These are phyloP conservation scores for Puntigrus tetrazona DNA, from an alignment of 2,113 vertebrate genomes.

Conservation along the genomic window DNA sequence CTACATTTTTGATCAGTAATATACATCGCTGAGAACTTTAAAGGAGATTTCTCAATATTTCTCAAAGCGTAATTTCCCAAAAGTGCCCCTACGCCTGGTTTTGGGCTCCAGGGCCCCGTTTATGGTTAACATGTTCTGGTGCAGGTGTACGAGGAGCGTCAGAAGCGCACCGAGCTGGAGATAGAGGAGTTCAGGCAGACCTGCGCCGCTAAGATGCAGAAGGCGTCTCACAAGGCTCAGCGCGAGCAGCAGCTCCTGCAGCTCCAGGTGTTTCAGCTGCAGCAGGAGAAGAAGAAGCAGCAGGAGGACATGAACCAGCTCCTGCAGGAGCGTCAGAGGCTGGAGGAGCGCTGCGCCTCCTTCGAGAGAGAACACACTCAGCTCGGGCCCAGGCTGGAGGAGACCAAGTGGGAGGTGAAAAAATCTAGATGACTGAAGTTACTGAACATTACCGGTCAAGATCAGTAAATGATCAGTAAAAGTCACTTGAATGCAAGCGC, in stretches of 20 bases:
- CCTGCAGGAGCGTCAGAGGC: conserved; percentile 88
- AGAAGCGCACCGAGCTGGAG: conserved; percentile 86
- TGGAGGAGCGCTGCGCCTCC: conserved; percentile 87
- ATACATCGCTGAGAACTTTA: no score
- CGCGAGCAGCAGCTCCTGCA: conserved; percentile 91
- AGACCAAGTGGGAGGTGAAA: conserved; percentile 99
- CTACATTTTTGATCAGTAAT: no score
- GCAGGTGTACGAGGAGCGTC: conserved; percentile 91
- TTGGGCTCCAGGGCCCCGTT: no score
- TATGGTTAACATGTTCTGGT: not conserved
- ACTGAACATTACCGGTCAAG: no score
- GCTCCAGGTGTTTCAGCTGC: conserved; percentile 93
- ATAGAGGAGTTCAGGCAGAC: conserved; percentile 87
- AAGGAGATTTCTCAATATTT: no score
- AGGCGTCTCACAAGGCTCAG: conserved; percentile 82
- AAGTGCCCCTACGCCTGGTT: no score
- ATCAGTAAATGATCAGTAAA: no score
- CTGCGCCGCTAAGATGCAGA: conserved; percentile 82
- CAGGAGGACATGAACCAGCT: conserved; percentile 94
- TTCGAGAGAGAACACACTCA: conserved; percentile 91
- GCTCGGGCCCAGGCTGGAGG: conserved; percentile 91
- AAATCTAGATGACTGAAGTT: no score
- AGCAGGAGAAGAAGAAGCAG: conserved; percentile 95
- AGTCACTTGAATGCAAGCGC: no score
- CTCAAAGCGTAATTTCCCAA: no score